Percentiles rank a stretch among this genome's conserved stretches.
Evolutionary conservation across 2,113 vertebrate species (phyloP).

Genomic region (Callipepla squamata): DNA sequence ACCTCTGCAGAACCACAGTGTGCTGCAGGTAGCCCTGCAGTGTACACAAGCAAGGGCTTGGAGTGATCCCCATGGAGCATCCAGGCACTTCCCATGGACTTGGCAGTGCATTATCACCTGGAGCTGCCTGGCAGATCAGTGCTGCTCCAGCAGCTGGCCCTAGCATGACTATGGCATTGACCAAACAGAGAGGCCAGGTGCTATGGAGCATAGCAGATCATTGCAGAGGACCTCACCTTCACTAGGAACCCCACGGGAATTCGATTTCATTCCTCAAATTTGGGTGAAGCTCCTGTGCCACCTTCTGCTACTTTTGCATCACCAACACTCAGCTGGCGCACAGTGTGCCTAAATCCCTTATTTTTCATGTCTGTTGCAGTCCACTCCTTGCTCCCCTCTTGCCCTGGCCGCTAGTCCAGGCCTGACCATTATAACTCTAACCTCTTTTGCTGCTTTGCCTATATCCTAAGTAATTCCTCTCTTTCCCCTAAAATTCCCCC

Average conservation of each 20-base stretch:
- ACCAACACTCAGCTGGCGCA: not conserved
- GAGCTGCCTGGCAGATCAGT: not conserved
- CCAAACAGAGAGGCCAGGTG: not conserved
- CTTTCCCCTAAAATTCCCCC: not conserved
- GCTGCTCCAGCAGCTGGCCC: not conserved
- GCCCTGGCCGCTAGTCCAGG: not conserved
- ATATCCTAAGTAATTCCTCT: no score
- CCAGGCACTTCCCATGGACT: not conserved
- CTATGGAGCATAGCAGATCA: not conserved
- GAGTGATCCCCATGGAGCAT: not conserved
- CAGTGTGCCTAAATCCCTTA: not conserved
- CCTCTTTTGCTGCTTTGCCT: not conserved
- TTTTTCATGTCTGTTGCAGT: not conserved
- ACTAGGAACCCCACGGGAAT: not conserved
- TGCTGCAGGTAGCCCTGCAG: not conserved
- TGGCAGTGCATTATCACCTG: not conserved
- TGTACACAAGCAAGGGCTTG: not conserved
- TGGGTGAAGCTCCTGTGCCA: not conserved
- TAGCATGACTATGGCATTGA: not conserved
- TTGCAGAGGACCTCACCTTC: not conserved
- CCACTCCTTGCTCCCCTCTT: not conserved
- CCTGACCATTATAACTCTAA: not conserved
- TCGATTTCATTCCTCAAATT: not conserved
- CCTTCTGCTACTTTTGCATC: not conserved
- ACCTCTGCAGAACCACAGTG: not conserved